phyloP scores from a whole-genome alignment of 2,797 vertebrate genomes.

The Phylloscopus collybita region DNA sequence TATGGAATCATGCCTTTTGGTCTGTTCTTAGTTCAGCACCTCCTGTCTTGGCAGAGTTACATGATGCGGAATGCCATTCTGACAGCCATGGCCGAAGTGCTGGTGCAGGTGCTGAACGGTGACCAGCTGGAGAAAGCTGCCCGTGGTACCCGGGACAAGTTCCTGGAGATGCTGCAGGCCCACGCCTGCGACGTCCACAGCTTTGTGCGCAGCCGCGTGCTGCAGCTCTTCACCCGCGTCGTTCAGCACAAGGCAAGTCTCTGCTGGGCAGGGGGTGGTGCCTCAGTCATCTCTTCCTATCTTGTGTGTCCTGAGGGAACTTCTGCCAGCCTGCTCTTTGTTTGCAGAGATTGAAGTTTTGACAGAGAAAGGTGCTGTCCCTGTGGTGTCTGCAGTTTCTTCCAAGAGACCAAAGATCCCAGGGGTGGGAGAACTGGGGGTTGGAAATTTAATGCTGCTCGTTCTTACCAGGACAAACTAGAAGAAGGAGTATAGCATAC shows the following conservation, averaged over 20 bases:
- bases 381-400: background rate
- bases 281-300: background rate
- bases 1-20: background rate
- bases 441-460: background rate
- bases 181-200: conserved; percentile 88
- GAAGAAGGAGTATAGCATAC: background rate
- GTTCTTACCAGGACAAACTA: background rate
- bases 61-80: conserved; percentile 90
- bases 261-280: background rate
- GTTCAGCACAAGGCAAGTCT: conserved; percentile 88
- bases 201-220: conserved; percentile 88
- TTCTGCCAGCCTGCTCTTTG: background rate
- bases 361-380: background rate
- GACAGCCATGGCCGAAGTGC: conserved; percentile 88
- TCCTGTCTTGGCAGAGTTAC: conserved; percentile 80
- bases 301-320: background rate
- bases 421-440: background rate
- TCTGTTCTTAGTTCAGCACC: background rate
- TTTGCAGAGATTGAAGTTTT: background rate
- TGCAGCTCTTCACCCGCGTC: conserved; percentile 89
- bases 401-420: background rate
- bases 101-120: conserved; percentile 88
- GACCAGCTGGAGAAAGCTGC: conserved; percentile 87
- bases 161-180: conserved; percentile 89
- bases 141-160: conserved; percentile 87